Conservation (phyloP, 1,140 invertebrate genomes). For the Berghia stephanieae region DNA sequence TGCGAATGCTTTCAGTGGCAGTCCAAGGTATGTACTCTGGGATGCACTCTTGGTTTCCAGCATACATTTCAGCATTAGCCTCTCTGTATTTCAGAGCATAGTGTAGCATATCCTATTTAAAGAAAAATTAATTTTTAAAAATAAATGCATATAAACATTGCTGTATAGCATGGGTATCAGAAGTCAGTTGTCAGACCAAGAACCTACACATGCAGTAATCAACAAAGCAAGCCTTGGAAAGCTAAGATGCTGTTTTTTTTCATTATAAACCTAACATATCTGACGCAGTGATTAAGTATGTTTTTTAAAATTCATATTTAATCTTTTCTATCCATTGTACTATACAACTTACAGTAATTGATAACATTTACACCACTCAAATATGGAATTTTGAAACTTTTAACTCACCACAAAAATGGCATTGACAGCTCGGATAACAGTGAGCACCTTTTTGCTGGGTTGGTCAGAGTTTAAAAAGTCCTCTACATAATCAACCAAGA, state of each 20-base stretch:
- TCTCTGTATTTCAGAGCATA: conserved; percentile 58
- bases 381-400: too few relatives aligned
- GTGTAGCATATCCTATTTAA: conserved; percentile 60
- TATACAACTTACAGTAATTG: too few relatives aligned
- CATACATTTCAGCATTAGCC: conserved; percentile 45
- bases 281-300: too few relatives aligned
- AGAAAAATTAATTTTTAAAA: too few relatives aligned
- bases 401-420: conserved; percentile 56
- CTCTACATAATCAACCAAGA: conserved; percentile 59
- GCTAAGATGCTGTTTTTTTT: too few relatives aligned
- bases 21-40: conserved; percentile 68
- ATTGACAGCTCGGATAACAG: conserved; percentile 55
- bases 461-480: conserved; percentile 53
- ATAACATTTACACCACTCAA: too few relatives aligned
- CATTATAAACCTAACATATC: too few relatives aligned
- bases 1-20: conserved; percentile 62
- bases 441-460: conserved; percentile 46
- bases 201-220: not conserved
- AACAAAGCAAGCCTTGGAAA: too few relatives aligned
- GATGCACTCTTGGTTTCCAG: conserved; percentile 23
- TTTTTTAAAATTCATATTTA: too few relatives aligned
- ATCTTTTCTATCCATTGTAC: too few relatives aligned
- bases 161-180: too few relatives aligned
- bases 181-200: not conserved
- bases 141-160: not conserved